Base-by-base conservation (phyloP, 2,797 vertebrate species). In the Falco berigora region DNA sequence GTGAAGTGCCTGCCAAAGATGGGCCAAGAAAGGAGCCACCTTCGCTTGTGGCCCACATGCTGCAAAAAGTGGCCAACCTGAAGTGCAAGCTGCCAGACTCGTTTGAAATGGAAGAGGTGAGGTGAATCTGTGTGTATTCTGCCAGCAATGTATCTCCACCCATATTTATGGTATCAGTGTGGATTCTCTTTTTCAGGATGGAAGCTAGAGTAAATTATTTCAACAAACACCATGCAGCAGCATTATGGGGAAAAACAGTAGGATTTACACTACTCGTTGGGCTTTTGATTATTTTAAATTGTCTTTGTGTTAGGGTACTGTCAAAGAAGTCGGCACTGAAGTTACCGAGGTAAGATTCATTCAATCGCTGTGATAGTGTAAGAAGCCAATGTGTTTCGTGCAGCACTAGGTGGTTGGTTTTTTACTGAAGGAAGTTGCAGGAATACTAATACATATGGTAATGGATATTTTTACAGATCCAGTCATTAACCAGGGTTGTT, bases 91-190 rank as follows among this genome's bases (percentile, higher is more conserved):
- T 93, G 55, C 95, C 82, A 74, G 98, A 98, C 42, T 99, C 97
- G 3, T 98, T 98, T 94, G 98, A 99, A 96, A 97, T 98, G 97
- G 98, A 99, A 97, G 98, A 99, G 98, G 98, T 98, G 97, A 97
- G 56, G 46, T 53, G 38, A 28, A 64, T 34, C 53, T 68, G 21
- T 53, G 5, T 10, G 13, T 78, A 20, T 44, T 56, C 19, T 36
- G 44, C 38, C 40, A 78, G 13, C n/a, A 34, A 14, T 46, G 20
- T 38, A n/a, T 59, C 53, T 53, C 28, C n/a, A 50, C 34, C 36
- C 8, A 5, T 71, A 50, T 36, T 77, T 62, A 46, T 12, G 6
- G 14, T 52, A 5, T 32, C 74, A 38, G 6, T 68, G 59, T 80
- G 36, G 20, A 59, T 59, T 95, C 8, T 36, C 14, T 75, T 55